Conservation (phyloP, 2,797 vertebrate species). For the Botia kubotai region DNA sequence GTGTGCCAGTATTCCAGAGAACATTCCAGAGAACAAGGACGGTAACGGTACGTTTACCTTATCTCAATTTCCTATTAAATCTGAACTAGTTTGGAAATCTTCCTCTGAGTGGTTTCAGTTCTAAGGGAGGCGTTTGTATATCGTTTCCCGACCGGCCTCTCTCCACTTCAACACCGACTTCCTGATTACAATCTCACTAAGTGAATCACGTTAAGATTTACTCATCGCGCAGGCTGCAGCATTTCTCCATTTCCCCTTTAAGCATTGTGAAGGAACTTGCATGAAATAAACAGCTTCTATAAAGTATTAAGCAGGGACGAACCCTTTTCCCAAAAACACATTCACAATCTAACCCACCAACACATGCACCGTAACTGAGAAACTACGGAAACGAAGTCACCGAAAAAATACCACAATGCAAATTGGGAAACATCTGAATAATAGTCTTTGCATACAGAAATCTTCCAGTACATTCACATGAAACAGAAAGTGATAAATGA, state of each 20-base stretch:
- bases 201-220: conserved; percentile 1
- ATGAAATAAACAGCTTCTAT: neutral
- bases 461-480: too few species aligned
- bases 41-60: neutral
- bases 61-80: neutral
- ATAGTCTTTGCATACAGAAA: neutral
- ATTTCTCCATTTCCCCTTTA: neutral
- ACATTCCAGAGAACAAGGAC: neutral
- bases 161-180: neutral
- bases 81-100: neutral
- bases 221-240: neutral
- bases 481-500: too few species aligned
- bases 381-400: too few species aligned
- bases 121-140: neutral
- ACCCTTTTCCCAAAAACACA: neutral
- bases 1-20: conserved; percentile 14
- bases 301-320: neutral
- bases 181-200: neutral
- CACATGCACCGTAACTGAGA: neutral
- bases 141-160: neutral
- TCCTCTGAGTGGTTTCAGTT: too few species aligned
- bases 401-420: neutral
- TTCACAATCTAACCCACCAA: neutral
- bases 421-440: neutral
- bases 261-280: neutral